Evolutionary conservation across 2,888 invertebrate genomes (phyloP), one percentile per base, ranked within the genome.

Genomic region (Amphipoea lucens): DNA sequence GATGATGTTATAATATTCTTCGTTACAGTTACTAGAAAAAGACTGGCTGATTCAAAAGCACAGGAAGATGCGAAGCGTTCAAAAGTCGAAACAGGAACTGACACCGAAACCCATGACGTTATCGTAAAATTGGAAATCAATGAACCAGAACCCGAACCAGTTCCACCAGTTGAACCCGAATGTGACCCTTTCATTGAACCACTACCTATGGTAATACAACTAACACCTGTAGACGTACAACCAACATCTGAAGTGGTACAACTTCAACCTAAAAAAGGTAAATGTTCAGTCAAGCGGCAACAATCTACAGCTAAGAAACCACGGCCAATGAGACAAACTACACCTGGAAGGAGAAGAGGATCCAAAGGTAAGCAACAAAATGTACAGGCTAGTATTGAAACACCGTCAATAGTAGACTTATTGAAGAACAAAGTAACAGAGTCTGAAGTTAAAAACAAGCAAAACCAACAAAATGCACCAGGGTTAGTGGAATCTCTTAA

Each of bases 1-100:
- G 40, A 40, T 40, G 20, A 40, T 65, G 23, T 45, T 40, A 14
- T 40, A 9, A 78, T 40, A 45, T 69, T 74, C 3, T 62, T 67
- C 29, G 72, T 86, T 79, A 66, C 85, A 91, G 91, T 76, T 17
- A 82, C 91, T 45, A 88, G 86, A 76, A 91, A 90, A 78, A 87
- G 89, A 74, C 72, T 79, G 74, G 90, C 91, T 0, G 89, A 89
- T 76, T 75, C 89, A 11, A 88, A 85, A 65, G 76, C 74, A 67
- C 40, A 79, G n/a, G 70, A 74, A 70, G 68, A 75, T 75, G 73
- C 69, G 14, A 87, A 84, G 69, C 36, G 36, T 42, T 1, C 45
- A 7, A 76, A 83, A 78, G 42, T 68, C 2, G 78, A 82, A 60
- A 0, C 36, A 11, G 17, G n/a, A 68, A 54, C 12, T 20, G 70